phyloP scores from a whole-genome alignment of 2,888 invertebrate species.

The Philereme transversata region DNA sequence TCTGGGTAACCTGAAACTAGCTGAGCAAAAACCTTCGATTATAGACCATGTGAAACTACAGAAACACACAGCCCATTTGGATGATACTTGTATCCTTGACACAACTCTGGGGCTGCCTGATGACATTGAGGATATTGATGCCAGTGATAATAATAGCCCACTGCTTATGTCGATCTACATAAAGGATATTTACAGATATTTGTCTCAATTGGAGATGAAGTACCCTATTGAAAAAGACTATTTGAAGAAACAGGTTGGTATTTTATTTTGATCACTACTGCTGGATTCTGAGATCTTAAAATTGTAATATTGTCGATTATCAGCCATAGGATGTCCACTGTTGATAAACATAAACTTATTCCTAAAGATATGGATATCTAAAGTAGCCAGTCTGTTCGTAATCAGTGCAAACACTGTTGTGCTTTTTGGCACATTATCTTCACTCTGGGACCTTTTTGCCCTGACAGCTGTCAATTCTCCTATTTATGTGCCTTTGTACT shows the following conservation, averaged over 20 bases:
- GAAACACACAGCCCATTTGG: conserved; percentile 7
- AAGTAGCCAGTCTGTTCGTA: no score
- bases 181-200: conserved; percentile 94
- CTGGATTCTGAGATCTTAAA: background rate
- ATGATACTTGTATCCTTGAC: conserved; percentile 23
- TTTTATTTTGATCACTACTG: background rate
- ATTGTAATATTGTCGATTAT: no score
- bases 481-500: no score
- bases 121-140: conserved; percentile 89
- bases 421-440: no score
- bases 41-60: conserved; percentile 26
- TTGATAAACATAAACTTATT: no score
- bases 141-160: conserved; percentile 88
- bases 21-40: conserved; percentile 21
- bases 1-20: conserved; percentile 63
- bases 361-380: no score
- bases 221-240: conserved; percentile 87
- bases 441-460: no score
- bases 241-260: conserved; percentile 85
- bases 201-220: conserved; percentile 88
- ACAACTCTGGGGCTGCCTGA: conserved; percentile 55
- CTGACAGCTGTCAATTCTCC: no score
- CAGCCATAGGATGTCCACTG: background rate
- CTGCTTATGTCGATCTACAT: conserved; percentile 93
- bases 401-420: no score